Percentiles rank a stretch among this genome's conserved stretches.
Conservation (phyloP, 2,888 invertebrate species). For the Aphrophora alni region DNA sequence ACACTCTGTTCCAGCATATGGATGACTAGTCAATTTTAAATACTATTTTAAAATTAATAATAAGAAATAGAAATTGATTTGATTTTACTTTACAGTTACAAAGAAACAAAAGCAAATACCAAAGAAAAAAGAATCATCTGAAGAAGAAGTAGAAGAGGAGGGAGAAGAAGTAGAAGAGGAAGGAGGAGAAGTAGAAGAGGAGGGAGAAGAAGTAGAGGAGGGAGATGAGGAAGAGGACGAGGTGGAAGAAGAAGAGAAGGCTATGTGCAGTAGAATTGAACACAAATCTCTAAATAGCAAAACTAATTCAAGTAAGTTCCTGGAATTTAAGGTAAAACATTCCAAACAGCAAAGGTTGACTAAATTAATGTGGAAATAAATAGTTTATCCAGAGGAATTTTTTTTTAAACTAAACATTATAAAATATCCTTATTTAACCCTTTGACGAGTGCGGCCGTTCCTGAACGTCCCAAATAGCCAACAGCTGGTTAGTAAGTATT, state of each 20-base stretch:
- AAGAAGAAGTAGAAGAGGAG: conserved; percentile 46
- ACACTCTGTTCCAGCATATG: too few species aligned
- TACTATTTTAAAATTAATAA: too few species aligned
- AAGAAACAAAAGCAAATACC: background rate
- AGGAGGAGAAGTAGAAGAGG: conserved; percentile 43
- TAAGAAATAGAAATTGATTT: too few species aligned
- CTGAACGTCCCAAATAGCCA: too few species aligned
- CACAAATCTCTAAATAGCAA: background rate
- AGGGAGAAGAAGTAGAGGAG: conserved; percentile 48
- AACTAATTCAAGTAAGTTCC: background rate
- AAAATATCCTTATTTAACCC: too few species aligned
- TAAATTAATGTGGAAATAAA: too few species aligned
- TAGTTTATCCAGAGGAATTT: too few species aligned
- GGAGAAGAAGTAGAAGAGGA: conserved; percentile 45
- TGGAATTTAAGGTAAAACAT: background rate
- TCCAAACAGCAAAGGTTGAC: too few species aligned
- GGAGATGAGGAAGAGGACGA: conserved; percentile 51
- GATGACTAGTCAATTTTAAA: too few species aligned
- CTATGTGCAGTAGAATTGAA: background rate
- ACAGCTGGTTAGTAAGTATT: too few species aligned
- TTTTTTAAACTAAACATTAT: too few species aligned
- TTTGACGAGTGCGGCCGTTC: too few species aligned
- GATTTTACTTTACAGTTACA: background rate
- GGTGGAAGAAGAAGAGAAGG: conserved; percentile 42
- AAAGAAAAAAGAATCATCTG: conserved; percentile 19